These are phyloP conservation scores for Physocephala rufipes DNA, from an alignment of 2,888 invertebrate species.

Conservation along the genomic window DNA sequence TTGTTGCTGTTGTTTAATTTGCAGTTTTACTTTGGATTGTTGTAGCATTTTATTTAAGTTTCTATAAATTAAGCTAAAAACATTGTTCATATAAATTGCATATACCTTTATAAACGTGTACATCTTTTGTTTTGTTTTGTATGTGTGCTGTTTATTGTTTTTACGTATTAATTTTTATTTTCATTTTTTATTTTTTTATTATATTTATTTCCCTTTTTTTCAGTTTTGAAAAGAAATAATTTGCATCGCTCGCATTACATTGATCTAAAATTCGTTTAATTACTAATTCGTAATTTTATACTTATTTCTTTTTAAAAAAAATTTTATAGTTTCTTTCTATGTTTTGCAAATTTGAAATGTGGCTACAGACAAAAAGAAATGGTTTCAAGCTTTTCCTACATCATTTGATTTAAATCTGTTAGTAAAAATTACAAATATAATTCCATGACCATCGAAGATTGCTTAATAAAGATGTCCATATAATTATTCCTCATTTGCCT, in stretches of 20 bases:
- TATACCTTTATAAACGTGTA: neutral
- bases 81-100: conserved; percentile 10
- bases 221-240: no score
- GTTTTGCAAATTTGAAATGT: conserved; percentile 31
- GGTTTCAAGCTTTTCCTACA: neutral
- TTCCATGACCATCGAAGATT: no score
- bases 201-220: neutral
- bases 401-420: no score
- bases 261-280: neutral
- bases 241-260: conserved; percentile 5
- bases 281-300: neutral
- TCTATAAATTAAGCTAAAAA: conserved; percentile 9
- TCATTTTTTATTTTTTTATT: neutral
- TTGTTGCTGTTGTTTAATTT: neutral
- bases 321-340: conserved; percentile 50
- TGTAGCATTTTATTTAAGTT: neutral
- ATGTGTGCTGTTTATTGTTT: conserved; percentile 9
- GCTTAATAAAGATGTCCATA: no score
- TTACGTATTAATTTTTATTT: neutral
- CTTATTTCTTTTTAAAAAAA: conserved; percentile 10
- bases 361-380: conserved; percentile 28
- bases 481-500: no score
- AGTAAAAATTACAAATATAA: no score
- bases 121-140: conserved; percentile 4
- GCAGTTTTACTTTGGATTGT: neutral